phyloP scores from a whole-genome alignment of 2,113 vertebrate species.

The Clupea harengus region DNA sequence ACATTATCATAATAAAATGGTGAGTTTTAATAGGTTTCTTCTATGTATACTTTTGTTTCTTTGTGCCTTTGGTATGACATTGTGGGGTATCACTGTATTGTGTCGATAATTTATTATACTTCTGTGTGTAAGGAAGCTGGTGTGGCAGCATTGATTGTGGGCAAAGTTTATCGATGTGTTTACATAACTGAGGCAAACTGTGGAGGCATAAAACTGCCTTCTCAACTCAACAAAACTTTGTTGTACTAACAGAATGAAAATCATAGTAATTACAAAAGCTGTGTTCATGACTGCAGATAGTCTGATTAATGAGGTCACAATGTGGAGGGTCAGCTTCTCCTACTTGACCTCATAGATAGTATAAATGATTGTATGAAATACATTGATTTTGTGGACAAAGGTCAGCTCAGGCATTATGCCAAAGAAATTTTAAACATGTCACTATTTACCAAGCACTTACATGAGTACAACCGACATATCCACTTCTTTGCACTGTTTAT shows the following conservation, averaged over 20 bases:
- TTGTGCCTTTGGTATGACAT: not conserved
- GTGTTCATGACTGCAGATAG: too few species aligned
- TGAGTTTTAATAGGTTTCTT: constrained; percentile 79
- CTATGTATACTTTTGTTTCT: constrained; percentile 28
- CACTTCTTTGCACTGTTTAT: not conserved
- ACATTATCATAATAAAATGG: constrained; percentile 87
- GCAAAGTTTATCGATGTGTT: not conserved
- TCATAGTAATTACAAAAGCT: not conserved
- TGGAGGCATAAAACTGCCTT: not conserved
- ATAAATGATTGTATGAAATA: not conserved
- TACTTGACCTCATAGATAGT: not conserved
- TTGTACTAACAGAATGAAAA: not conserved
- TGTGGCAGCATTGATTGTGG: not conserved
- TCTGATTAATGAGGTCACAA: too few species aligned
- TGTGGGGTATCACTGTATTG: not conserved
- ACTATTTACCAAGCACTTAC: not conserved
- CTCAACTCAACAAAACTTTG: too few species aligned
- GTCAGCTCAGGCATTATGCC: not conserved
- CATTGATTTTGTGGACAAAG: not conserved
- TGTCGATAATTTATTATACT: not conserved
- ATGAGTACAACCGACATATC: not conserved
- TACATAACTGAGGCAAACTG: not conserved
- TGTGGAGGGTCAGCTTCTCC: not conserved
- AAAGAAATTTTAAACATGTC: not conserved
- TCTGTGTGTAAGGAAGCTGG: not conserved